phyloP scores from a whole-genome alignment of 2,888 invertebrate species.

The Ophion ellenae region DNA sequence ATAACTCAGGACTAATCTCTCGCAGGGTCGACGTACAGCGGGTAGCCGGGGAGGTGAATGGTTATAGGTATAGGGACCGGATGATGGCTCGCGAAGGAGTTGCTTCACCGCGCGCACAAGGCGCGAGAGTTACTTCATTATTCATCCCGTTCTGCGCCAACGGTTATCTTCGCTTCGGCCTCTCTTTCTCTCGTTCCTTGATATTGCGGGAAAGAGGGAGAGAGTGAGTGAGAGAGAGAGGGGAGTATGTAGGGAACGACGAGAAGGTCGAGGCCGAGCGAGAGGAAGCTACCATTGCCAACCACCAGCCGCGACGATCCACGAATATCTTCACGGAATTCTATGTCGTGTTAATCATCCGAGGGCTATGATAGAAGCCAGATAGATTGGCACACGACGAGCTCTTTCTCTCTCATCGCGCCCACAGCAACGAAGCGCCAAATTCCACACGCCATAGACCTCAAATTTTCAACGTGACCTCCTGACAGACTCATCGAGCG shows the following conservation, averaged over 20 bases:
- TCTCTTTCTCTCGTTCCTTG: conserved; percentile 28
- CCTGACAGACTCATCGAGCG: conserved; percentile 45
- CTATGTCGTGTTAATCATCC: conserved; percentile 75
- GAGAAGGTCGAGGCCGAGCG: conserved; percentile 26
- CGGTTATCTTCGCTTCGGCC: conserved; percentile 77
- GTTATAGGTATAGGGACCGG: conserved; percentile 49
- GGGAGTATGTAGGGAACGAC: conserved; percentile 6
- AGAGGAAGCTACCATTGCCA: conserved; percentile 52
- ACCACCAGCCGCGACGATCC: conserved; percentile 65
- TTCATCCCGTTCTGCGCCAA: conserved; percentile 81
- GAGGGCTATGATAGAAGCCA: conserved; percentile 59
- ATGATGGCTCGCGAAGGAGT: conserved; percentile 70
- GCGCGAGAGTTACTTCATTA: conserved; percentile 83
- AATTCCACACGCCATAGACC: conserved; percentile 64
- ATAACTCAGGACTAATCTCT: conserved; percentile 83
- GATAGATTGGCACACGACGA: conserved; percentile 65
- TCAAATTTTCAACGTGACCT: conserved; percentile 65
- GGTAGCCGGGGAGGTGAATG: conserved; percentile 6
- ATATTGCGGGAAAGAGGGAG: conserved; percentile 12
- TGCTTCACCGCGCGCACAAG: conserved; percentile 79
- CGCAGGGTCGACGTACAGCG: conserved; percentile 35
- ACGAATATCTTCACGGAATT: conserved; percentile 76
- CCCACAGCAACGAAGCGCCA: conserved; percentile 44
- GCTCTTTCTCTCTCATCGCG: conserved; percentile 22
- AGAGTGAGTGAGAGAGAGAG: not conserved